A percentile compares a stretch with the other conserved stretches of the same genome.
phyloP scores from a whole-genome alignment of 2,888 invertebrate species.

The Rhynchonema sp. region DNA sequence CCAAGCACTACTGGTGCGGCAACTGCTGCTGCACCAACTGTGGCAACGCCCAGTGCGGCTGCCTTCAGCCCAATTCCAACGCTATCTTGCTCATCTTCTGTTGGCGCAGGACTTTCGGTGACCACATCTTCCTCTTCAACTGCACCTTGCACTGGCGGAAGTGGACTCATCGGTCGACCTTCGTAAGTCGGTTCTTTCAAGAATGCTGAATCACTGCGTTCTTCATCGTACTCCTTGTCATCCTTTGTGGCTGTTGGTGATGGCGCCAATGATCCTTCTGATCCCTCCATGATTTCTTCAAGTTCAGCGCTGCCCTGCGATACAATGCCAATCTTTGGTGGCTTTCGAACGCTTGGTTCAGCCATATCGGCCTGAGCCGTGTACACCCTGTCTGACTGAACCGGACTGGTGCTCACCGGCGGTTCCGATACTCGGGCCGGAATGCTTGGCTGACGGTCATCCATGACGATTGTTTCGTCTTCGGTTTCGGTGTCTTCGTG shows the following conservation, averaged over 20 bases:
- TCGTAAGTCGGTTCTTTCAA: conserved; percentile 13
- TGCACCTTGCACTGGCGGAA: conserved; percentile 10
- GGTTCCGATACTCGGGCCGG: background rate
- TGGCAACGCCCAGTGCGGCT: conserved; percentile 1
- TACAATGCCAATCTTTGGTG: conserved; percentile 1
- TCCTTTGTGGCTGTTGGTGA: background rate
- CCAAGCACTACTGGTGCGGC: background rate
- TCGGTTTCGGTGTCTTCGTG: background rate
- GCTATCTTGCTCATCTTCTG: background rate
- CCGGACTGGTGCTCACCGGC: conserved; percentile 9
- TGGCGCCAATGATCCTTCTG: conserved; percentile 1
- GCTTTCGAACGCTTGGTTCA: conserved; percentile 4
- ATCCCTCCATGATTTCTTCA: conserved; percentile 6
- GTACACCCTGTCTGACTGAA: conserved; percentile 17
- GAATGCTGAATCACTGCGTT: conserved; percentile 6
- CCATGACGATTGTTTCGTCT: background rate
- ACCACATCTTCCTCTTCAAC: background rate
- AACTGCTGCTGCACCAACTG: conserved; percentile 3
- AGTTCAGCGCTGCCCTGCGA: conserved; percentile 3
- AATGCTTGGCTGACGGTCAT: too few species aligned
- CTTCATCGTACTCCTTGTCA: background rate
- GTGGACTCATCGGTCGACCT: conserved; percentile 15
- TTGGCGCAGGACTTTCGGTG: background rate
- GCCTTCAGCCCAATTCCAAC: background rate
- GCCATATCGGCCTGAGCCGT: conserved; percentile 12